Evolutionary conservation across 2,797 vertebrate genomes (phyloP).

Genomic region (Cossypha niveicapilla): DNA sequence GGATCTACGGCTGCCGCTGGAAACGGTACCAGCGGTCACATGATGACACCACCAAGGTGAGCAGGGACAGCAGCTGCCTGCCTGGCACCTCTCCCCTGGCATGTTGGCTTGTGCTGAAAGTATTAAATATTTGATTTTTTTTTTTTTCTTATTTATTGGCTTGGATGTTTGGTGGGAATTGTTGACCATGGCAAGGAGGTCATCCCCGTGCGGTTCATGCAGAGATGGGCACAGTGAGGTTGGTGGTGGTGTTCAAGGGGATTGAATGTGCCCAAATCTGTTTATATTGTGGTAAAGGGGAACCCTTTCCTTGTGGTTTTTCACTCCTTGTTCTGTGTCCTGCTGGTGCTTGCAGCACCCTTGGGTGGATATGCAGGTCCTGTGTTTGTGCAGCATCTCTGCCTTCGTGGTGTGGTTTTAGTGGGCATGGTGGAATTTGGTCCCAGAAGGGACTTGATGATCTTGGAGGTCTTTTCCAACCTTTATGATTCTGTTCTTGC

Average conservation of each 20-base stretch:
- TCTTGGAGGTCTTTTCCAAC: background rate
- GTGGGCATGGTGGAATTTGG: accelerated
- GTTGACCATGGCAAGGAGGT: accelerated
- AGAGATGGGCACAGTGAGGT: no score
- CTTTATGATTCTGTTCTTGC: background rate
- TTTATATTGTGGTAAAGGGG: accelerated
- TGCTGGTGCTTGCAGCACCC: background rate
- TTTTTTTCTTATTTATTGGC: background rate
- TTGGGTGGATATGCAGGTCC: background rate
- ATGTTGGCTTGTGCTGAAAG: accelerated
- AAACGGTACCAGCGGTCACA: slow-evolving; percentile 99
- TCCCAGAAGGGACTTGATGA: background rate
- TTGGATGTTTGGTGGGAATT: background rate
- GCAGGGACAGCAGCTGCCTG: background rate
- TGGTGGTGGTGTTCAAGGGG: background rate
- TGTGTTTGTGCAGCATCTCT: background rate
- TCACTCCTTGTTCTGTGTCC: background rate
- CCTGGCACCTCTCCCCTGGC: accelerated
- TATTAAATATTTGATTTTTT: accelerated
- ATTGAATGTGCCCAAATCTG: background rate
- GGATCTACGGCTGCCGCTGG: slow-evolving; percentile 98
- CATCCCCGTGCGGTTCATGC: accelerated
- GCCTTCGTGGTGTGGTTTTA: accelerated
- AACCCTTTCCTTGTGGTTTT: accelerated
- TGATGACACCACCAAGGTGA: slow-evolving; percentile 92